Conservation (phyloP, 2,113 vertebrate genomes). For the Epinephelus lanceolatus region DNA sequence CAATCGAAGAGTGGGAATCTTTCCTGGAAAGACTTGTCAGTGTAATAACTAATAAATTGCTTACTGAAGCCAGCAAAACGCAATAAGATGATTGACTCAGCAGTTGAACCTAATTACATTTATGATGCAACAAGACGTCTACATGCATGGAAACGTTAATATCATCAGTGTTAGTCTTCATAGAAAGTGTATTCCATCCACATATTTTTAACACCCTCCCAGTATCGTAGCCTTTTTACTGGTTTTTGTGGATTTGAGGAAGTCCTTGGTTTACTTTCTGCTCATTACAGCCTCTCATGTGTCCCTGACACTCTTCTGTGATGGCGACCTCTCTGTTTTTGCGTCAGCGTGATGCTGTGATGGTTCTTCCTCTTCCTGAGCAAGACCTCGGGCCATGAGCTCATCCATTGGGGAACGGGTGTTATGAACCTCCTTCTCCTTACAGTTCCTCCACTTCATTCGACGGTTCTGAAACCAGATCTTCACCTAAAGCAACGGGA, state of each 20-base stretch:
- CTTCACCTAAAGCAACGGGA: slow-evolving; percentile 89
- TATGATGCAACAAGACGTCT: slow-evolving; percentile 19
- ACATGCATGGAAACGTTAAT: slow-evolving; percentile 24
- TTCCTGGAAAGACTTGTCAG: slow-evolving; percentile 55
- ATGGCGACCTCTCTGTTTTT: slow-evolving; percentile 42
- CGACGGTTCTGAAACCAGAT: slow-evolving; percentile 99
- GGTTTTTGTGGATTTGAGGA: slow-evolving; percentile 25
- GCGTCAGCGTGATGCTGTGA: slow-evolving; percentile 33
- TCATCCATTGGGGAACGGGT: slow-evolving; percentile 79
- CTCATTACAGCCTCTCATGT: slow-evolving; percentile 36
- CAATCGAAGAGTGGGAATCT: neutral
- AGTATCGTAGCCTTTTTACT: slow-evolving; percentile 10
- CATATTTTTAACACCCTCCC: neutral
- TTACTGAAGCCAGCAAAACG: slow-evolving; percentile 32
- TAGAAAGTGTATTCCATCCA: slow-evolving; percentile 16
- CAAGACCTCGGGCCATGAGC: slow-evolving; percentile 73
- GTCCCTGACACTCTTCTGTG: slow-evolving; percentile 52
- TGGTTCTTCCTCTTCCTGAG: slow-evolving; percentile 65
- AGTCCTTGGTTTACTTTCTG: slow-evolving; percentile 27
- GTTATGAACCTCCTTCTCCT: slow-evolving; percentile 90
- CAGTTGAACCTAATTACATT: slow-evolving; percentile 38
- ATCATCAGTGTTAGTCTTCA: slow-evolving; percentile 44
- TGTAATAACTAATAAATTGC: slow-evolving; percentile 41
- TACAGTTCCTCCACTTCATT: slow-evolving; percentile 99
- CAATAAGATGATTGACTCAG: slow-evolving; percentile 35